Conservation (phyloP, 1,140 invertebrate genomes). For the Rhyzopertha dominica region DNA sequence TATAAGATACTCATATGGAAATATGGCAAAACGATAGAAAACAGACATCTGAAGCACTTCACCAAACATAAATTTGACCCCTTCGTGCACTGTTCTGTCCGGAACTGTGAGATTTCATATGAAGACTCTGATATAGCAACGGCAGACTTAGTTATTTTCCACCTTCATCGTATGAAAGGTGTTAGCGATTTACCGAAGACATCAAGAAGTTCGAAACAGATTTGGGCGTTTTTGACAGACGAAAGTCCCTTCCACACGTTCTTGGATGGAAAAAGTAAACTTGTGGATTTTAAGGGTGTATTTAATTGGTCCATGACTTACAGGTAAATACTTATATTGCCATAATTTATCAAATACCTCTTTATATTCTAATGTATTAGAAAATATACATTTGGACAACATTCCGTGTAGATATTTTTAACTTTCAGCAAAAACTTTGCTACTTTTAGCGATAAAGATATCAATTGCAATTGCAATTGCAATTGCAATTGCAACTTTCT, state of each 20-base stretch:
- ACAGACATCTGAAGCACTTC: slow-evolving; percentile 37
- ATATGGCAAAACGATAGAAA: slow-evolving; percentile 39
- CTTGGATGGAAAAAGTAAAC: slow-evolving; percentile 34
- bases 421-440: no score
- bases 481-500: no score
- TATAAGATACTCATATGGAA: slow-evolving; percentile 45
- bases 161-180: slow-evolving; percentile 49
- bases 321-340: slow-evolving; percentile 46
- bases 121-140: slow-evolving; percentile 40
- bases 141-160: slow-evolving; percentile 56
- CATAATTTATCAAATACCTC: neutral
- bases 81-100: slow-evolving; percentile 53
- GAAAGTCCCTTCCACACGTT: slow-evolving; percentile 57
- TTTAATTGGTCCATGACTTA: slow-evolving; percentile 80
- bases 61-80: slow-evolving; percentile 43
- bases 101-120: slow-evolving; percentile 52
- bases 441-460: no score
- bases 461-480: no score
- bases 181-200: slow-evolving; percentile 41
- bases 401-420: no score
- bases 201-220: slow-evolving; percentile 44
- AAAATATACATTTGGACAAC: no score
- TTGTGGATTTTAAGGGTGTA: slow-evolving; percentile 51
- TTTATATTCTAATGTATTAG: no score
- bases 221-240: slow-evolving; percentile 59